Evolutionary conservation across 2,888 invertebrate genomes (phyloP).

Genomic region (Mesochorus sp.): DNA sequence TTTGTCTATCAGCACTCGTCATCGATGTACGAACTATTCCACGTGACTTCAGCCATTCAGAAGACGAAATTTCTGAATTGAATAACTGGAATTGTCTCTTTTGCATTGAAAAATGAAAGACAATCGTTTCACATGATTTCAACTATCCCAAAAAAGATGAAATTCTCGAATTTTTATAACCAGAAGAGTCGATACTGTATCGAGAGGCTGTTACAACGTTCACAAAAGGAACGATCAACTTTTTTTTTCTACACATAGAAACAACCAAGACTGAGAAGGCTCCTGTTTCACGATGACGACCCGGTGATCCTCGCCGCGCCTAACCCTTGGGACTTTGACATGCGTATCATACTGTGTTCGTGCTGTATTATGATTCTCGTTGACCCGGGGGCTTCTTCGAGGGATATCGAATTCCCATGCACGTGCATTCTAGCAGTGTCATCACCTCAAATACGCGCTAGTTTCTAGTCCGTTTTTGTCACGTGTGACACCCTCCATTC

Average conservation of each 20-base stretch:
- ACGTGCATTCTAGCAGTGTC: conserved; percentile 81
- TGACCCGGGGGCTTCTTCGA: conserved; percentile 60
- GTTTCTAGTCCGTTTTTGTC: conserved; percentile 64
- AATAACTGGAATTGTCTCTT: too few species aligned
- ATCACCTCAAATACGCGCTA: conserved; percentile 76
- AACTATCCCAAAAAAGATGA: too few species aligned
- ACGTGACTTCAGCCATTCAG: too few species aligned
- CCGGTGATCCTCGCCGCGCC: conserved; percentile 63
- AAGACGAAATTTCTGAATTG: too few species aligned
- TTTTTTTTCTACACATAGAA: conserved; percentile 17
- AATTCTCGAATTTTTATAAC: too few species aligned
- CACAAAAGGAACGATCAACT: conserved; percentile 54
- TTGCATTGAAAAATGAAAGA: too few species aligned
- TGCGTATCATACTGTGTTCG: conserved; percentile 78
- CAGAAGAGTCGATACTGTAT: conserved; percentile 15
- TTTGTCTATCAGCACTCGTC: neutral
- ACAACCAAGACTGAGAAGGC: conserved; percentile 40
- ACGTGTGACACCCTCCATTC: conserved; percentile 46
- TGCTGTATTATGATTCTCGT: conserved; percentile 59
- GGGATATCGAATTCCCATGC: conserved; percentile 80
- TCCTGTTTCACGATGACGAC: conserved; percentile 56
- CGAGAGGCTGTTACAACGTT: neutral
- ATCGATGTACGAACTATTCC: too few species aligned
- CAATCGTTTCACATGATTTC: too few species aligned
- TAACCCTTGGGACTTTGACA: conserved; percentile 76